A percentile compares a stretch with the other conserved stretches of the same genome.
Conservation (phyloP, 1,140 invertebrate species). For the Belonocnema kinseyi region DNA sequence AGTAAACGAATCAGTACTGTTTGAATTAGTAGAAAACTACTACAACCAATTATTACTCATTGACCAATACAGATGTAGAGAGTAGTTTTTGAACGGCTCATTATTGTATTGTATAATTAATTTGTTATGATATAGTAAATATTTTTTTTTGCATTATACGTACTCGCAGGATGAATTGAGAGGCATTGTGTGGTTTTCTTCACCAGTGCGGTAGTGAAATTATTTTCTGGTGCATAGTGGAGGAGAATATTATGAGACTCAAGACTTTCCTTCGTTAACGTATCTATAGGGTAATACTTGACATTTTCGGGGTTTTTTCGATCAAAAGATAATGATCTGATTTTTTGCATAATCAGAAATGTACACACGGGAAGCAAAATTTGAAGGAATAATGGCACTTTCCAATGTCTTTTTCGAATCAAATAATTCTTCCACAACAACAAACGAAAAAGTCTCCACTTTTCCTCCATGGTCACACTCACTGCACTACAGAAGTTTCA, state of each 20-base stretch:
- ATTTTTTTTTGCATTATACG: not conserved
- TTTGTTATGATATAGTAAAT: not conserved
- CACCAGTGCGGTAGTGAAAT: not conserved
- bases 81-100: too few relatives aligned
- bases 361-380: not conserved
- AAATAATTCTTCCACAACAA: slow-evolving; percentile 19
- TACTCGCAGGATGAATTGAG: not conserved
- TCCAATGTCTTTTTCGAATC: not conserved
- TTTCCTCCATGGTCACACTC: not conserved
- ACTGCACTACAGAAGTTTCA: not conserved
- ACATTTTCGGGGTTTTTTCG: not conserved
- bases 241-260: not conserved
- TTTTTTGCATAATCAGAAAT: not conserved
- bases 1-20: too few relatives aligned
- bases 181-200: not conserved
- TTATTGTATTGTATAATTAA: not conserved
- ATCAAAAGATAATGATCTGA: not conserved
- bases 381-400: not conserved
- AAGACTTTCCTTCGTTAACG: not conserved
- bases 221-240: not conserved
- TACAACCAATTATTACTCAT: too few relatives aligned
- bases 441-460: slow-evolving; percentile 7
- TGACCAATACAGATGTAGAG: too few relatives aligned
- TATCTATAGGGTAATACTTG: not conserved
- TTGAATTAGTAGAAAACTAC: too few relatives aligned